Conservation (phyloP, 2,888 invertebrate genomes). For the Thymelicus lineola region DNA sequence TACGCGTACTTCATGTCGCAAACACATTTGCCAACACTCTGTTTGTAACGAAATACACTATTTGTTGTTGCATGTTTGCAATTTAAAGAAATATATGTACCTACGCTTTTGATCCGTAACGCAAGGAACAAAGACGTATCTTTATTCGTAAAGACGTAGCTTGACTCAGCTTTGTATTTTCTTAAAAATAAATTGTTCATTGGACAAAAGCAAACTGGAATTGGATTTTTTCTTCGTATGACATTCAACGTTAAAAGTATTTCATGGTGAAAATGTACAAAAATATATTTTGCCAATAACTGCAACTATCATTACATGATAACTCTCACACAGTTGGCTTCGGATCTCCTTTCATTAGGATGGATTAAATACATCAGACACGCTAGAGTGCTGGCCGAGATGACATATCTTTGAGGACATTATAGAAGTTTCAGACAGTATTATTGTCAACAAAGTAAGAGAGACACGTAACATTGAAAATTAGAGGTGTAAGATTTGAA, state of each 20-base stretch:
- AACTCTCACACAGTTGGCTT: too few relatives aligned
- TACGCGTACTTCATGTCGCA: not conserved
- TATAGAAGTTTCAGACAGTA: too few relatives aligned
- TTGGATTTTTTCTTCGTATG: not conserved
- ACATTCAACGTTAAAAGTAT: not conserved
- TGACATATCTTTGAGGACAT: too few relatives aligned
- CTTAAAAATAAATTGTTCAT: constrained; percentile 24
- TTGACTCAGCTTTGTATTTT: constrained; percentile 18
- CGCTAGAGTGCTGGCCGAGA: too few relatives aligned
- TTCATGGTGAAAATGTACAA: too few relatives aligned
- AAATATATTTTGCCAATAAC: too few relatives aligned
- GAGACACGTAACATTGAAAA: too few relatives aligned
- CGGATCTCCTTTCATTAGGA: too few relatives aligned
- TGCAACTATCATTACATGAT: too few relatives aligned
- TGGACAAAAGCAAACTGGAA: constrained; percentile 8
- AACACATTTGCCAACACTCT: not conserved
- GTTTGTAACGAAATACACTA: constrained; percentile 23
- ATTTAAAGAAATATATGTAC: constrained; percentile 30
- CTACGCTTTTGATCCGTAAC: constrained; percentile 25
- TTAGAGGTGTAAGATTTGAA: too few relatives aligned
- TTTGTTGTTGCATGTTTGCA: constrained; percentile 25
- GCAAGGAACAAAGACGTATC: constrained; percentile 23
- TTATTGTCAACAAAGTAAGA: too few relatives aligned
- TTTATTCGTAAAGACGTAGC: constrained; percentile 8
- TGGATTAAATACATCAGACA: too few relatives aligned